Conservation (phyloP, 2,113 vertebrate species). For the Poeciliopsis occidentalis region DNA sequence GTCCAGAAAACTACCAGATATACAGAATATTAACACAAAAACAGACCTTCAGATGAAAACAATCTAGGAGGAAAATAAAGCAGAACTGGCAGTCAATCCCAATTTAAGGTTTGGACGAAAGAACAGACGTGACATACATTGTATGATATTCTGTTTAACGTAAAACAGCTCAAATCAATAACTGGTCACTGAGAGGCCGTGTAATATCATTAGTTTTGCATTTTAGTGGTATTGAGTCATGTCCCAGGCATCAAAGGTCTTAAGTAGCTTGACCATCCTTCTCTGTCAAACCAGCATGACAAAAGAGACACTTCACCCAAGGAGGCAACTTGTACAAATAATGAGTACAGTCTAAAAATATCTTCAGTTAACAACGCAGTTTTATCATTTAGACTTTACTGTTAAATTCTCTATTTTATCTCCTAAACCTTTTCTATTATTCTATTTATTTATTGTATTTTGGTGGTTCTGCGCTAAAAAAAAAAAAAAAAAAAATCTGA, state of each 20-base stretch:
- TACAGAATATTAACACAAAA: constrained; percentile 45
- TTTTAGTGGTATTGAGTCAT: constrained; percentile 72
- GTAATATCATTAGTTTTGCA: constrained; percentile 65
- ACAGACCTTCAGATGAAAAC: constrained; percentile 45
- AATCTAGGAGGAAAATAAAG: constrained; percentile 51
- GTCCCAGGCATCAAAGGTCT: constrained; percentile 35
- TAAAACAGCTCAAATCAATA: constrained; percentile 65
- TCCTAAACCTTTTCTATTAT: neutral
- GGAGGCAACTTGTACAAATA: neutral
- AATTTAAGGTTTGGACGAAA: constrained; percentile 43
- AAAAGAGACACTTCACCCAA: constrained; percentile 23
- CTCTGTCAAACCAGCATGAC: constrained; percentile 21
- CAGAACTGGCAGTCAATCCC: constrained; percentile 20
- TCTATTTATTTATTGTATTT: neutral
- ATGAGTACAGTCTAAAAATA: constrained; percentile 5
- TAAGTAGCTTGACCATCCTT: constrained; percentile 20
- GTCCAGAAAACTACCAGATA: constrained; percentile 57
- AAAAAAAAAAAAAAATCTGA: neutral
- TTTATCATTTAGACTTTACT: neutral
- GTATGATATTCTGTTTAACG: constrained; percentile 40
- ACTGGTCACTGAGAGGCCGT: constrained; percentile 60
- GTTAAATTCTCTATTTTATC: neutral
- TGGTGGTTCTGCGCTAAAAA: constrained; percentile 6
- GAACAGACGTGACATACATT: constrained; percentile 29
- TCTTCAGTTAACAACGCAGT: constrained; percentile 16